Conservation (phyloP, 1,140 invertebrate genomes). For the Platyscapa corneri region DNA sequence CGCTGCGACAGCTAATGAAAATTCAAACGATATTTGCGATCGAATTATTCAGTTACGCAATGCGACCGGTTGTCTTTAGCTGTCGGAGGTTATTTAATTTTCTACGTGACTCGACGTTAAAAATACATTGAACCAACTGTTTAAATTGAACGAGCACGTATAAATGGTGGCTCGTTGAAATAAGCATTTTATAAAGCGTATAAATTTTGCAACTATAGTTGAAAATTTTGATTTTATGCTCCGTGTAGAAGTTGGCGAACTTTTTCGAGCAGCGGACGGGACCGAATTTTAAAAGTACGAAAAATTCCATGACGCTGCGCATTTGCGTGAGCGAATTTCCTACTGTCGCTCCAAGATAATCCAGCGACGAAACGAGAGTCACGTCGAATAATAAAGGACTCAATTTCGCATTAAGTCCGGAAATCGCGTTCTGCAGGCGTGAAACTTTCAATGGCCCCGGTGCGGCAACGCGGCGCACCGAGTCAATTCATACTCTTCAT, state of each 20-base stretch:
- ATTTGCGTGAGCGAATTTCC: conserved; percentile 8
- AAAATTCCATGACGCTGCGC: conserved; percentile 12
- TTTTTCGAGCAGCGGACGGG: neutral
- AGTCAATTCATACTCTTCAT: conserved; percentile 43
- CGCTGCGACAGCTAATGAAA: neutral
- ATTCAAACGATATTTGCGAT: neutral
- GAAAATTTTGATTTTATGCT: neutral
- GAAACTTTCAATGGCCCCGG: conserved; percentile 44
- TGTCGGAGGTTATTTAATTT: neutral
- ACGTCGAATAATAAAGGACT: conserved; percentile 48
- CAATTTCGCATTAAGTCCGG: conserved; percentile 43
- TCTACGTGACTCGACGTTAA: neutral
- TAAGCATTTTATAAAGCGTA: no score
- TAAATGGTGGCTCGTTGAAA: neutral
- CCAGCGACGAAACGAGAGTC: conserved; percentile 4
- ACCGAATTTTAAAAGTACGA: neutral
- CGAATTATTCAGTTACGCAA: neutral
- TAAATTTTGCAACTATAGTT: neutral
- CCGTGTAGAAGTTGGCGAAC: neutral
- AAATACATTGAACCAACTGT: neutral
- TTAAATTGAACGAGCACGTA: neutral
- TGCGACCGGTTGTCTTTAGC: neutral
- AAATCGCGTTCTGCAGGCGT: conserved; percentile 40
- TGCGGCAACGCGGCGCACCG: neutral
- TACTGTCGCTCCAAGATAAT: conserved; percentile 41